Base-by-base conservation (phyloP, 2,113 vertebrate species). In the Protobothrops mucrosquamatus region DNA sequence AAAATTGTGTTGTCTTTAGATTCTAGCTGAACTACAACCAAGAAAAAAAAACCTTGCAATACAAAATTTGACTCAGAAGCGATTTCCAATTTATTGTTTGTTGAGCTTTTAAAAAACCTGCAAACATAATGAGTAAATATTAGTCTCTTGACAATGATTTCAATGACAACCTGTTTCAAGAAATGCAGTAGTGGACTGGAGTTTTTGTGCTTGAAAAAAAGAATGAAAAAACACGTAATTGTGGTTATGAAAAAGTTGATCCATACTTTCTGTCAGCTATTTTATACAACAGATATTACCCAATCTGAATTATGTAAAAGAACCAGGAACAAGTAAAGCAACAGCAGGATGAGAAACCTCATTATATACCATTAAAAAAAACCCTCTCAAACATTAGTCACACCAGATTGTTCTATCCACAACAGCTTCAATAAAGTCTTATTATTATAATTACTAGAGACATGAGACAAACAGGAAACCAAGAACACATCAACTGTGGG, bases 71-170 rank as follows among this genome's bases (percentile, higher is more conserved):
- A 34, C 55, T 54, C 81, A 4, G 43, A 26, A 22, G 14, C 55
- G 55, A 93, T 90, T 90, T 87, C 74, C 29, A 90, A 90, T 23
- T 10, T 57, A 10, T 86, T 55, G 34, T 39, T 61, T 86, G 56
- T 24, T 90, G 81, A 34, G 39, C 48, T 85, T 93, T 61, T 26
- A 90, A 90, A 93, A 43, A 10, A 64, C 46, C 64, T 54, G 26
- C 88, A 93, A 26, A 51, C n/a, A 93, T 59, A 92, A 92, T 89
- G 29, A 59, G 88, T n/a, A 86, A 93, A 90, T 90, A 91, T 90
- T 69, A 91, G 89, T 55, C 51, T 91, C 51, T 55, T 89, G 55
- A 93, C 74, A 93, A 91, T 91, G 51, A 54, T 56, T 88, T 89
- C 89, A 94, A 93, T 91, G 29, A 18, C 46, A 88, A 81, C 48